These are phyloP conservation scores for Mustela lutreola DNA, from an alignment of 2,113 vertebrate genomes.

Conservation along the genomic window DNA sequence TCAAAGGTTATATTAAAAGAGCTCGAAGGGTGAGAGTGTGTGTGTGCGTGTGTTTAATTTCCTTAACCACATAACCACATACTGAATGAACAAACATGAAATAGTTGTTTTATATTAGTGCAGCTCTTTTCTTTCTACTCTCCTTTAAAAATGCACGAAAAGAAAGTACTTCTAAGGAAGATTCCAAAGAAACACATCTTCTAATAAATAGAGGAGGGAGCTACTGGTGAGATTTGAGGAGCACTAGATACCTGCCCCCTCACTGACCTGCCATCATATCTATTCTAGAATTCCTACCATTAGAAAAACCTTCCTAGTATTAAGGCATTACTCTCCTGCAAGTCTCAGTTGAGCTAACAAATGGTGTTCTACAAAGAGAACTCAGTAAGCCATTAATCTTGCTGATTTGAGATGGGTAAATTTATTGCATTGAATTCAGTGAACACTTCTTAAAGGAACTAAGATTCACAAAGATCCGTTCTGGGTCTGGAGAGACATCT, in stretches of 20 bases:
- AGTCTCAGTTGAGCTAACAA: neutral
- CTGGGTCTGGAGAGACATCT: neutral
- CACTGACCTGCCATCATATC: neutral
- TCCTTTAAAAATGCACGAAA: constrained; percentile 10
- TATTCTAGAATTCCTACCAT: neutral
- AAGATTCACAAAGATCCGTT: neutral
- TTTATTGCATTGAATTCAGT: neutral
- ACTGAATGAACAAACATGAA: neutral
- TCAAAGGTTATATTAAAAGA: neutral
- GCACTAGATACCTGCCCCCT: neutral
- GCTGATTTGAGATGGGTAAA: neutral
- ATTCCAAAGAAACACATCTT: constrained; percentile 19
- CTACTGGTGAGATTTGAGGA: neutral
- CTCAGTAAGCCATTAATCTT: neutral
- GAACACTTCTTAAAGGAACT: neutral
- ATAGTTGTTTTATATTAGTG: neutral
- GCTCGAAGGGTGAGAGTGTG: neutral
- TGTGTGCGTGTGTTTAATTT: neutral
- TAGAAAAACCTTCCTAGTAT: neutral
- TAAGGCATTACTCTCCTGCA: neutral
- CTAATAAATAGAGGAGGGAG: neutral
- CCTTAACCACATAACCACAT: neutral
- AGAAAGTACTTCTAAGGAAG: neutral
- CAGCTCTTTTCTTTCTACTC: neutral
- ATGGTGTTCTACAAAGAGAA: neutral